Evolutionary conservation across 2,888 invertebrate species (phyloP), one percentile per base, ranked within the genome.

Genomic region (Subacronicta megacephala): DNA sequence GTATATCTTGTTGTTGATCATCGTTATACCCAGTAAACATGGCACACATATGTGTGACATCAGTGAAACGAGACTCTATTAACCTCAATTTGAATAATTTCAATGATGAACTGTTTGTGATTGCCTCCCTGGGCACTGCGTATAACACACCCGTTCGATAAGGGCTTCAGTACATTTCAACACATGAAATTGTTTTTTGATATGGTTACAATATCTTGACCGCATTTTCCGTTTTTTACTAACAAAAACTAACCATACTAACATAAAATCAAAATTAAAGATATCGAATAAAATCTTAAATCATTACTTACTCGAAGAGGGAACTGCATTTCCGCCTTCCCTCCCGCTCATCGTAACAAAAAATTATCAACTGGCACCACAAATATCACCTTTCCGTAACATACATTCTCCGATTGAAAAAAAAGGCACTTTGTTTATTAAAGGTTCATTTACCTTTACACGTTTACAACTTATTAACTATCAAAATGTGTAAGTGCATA

Each of bases 291-390:
- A 71, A 76, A 72, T 78, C 81, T 80, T 76, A 62, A 72, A 73
- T 79, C 61, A 66, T 77, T 89, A 93, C 93, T 94, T 86, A 94
- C 93, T 92, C 78, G 89, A 90, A 92, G 92, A 90, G 88, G 93
- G 92, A 92, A 92, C 92, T 94, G 92, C 92, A 93, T 90, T 92
- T 93, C 93, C 93, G 92, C 89, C 91, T 90, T 90, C 90, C 88
- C 90, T 91, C 87, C 89, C 93, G 89, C 90, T 93, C 94, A 94
- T 94, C 87, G 88, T 93, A 91, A 87, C 81, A 85, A 83, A 81
- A 83, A 87, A 87, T 84, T 81, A 79, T 84, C 80, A 87, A 89
- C 84, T 81, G 81, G 87, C 86, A 90, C 91, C 89, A 90, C 89
- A 84, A 81, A 83, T 91, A 93, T 93, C 93, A 93, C 90, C 92